phyloP scores from a whole-genome alignment of 2,888 invertebrate species.

The Torymus tubicola region DNA sequence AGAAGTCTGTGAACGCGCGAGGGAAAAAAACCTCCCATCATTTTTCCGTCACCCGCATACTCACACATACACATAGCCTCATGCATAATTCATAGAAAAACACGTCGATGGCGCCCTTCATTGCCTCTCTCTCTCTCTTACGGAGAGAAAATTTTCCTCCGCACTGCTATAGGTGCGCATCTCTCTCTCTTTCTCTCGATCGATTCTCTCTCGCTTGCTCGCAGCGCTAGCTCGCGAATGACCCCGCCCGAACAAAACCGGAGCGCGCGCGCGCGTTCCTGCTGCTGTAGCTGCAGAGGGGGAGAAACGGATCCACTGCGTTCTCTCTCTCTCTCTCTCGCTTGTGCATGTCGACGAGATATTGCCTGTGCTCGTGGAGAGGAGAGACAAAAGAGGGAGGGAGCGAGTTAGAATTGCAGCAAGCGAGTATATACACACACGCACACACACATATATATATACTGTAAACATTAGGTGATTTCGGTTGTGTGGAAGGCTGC shows the following conservation, averaged over 20 bases:
- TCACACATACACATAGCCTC: neutral
- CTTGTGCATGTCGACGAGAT: constrained; percentile 26
- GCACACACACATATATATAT: neutral
- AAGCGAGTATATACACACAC: neutral
- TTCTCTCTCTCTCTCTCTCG: too few relatives aligned
- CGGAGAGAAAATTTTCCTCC: too few relatives aligned
- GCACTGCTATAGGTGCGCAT: neutral
- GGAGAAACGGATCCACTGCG: constrained; percentile 12
- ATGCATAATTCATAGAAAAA: constrained; percentile 43
- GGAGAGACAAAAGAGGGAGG: constrained; percentile 20
- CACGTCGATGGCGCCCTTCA: neutral
- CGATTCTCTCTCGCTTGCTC: constrained; percentile 36
- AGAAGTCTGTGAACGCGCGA: neutral
- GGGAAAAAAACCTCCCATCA: neutral
- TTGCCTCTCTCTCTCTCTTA: too few relatives aligned
- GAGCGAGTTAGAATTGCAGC: constrained; percentile 3
- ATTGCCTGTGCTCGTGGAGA: neutral
- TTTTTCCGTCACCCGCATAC: neutral
- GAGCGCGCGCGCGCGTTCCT: constrained; percentile 8
- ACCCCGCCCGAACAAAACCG: constrained; percentile 51
- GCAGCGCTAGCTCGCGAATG: constrained; percentile 16
- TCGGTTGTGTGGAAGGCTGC: neutral
- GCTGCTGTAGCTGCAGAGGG: neutral
- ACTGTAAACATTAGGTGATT: constrained; percentile 21
- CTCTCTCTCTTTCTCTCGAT: constrained; percentile 25